Percentiles rank a stretch among this genome's conserved stretches.
phyloP scores from a whole-genome alignment of 2,113 vertebrate genomes.

The Lophotis ruficrista region DNA sequence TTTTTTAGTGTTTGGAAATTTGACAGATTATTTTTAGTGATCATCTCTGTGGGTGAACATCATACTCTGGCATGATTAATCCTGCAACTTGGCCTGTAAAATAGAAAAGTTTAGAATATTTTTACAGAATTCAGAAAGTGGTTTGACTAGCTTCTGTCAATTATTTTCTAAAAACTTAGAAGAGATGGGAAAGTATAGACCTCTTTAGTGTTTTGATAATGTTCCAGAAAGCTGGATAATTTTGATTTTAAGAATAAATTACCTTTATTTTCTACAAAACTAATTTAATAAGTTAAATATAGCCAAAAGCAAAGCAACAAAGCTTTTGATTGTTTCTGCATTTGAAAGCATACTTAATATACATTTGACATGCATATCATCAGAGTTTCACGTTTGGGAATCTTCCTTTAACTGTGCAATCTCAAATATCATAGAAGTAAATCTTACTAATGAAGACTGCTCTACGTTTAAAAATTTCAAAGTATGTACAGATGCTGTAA shows the following conservation, averaged over 20 bases:
- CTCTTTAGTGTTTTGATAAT: not conserved
- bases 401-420: not conserved
- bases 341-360: slow-evolving; percentile 4
- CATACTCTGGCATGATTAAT: not conserved
- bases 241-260: not conserved
- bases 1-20: slow-evolving; percentile 19
- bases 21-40: slow-evolving; percentile 8
- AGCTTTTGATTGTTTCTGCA: not conserved
- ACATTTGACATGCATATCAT: not conserved
- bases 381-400: not conserved
- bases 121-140: slow-evolving; percentile 1
- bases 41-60: not conserved
- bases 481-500: slow-evolving; percentile 20
- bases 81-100: slow-evolving; percentile 2
- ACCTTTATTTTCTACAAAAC: not conserved
- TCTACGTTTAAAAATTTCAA: slow-evolving; percentile 4
- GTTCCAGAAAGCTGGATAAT: not conserved
- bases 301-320: slow-evolving; percentile 5
- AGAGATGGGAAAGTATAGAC: not conserved
- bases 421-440: not conserved
- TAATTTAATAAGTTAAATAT: not conserved
- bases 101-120: not conserved
- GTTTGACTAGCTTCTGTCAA: not conserved
- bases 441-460: not conserved
- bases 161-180: slow-evolving; percentile 3